Evolutionary conservation across 2,888 invertebrate genomes (phyloP).

Genomic region (Megastigmus dorsalis): DNA sequence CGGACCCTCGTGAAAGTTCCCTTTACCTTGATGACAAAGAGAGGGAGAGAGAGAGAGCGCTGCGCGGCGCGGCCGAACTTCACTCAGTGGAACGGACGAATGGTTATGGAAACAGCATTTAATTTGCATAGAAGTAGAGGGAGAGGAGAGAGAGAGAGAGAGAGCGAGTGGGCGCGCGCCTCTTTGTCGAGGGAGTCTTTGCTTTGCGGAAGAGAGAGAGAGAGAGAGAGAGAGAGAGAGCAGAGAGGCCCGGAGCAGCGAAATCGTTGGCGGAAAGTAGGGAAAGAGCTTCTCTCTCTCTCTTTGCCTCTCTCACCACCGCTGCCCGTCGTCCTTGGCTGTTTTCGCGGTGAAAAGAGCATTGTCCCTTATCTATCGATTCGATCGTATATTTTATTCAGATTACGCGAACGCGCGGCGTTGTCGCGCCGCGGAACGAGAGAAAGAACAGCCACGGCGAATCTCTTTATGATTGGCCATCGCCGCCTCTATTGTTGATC

Average conservation of each 20-base stretch:
- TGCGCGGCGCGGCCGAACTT: slow-evolving; percentile 68
- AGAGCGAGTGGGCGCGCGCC: slow-evolving; percentile 20
- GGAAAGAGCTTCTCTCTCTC: slow-evolving; percentile 50
- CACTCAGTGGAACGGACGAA: slow-evolving; percentile 75
- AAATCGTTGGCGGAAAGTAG: too few species aligned
- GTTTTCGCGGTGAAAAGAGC: slow-evolving; percentile 71
- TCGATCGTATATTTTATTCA: slow-evolving; percentile 74
- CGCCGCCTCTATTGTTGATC: slow-evolving; percentile 65
- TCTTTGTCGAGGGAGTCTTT: slow-evolving; percentile 40
- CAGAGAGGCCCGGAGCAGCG: too few species aligned
- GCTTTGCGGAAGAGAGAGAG: slow-evolving; percentile 47
- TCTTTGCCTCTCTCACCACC: slow-evolving; percentile 53
- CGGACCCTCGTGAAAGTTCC: slow-evolving; percentile 70
- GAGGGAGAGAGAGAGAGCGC: slow-evolving; percentile 56
- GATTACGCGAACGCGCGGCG: slow-evolving; percentile 62
- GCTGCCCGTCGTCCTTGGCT: slow-evolving; percentile 31
- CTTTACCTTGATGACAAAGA: slow-evolving; percentile 74
- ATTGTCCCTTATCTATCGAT: slow-evolving; percentile 75
- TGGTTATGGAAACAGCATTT: slow-evolving; percentile 75
- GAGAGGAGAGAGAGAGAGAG: slow-evolving; percentile 36
- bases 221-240: slow-evolving; percentile 17
- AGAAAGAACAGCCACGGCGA: slow-evolving; percentile 58
- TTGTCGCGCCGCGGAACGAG: slow-evolving; percentile 60
- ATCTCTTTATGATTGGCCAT: slow-evolving; percentile 73
- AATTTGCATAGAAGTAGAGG: slow-evolving; percentile 74